A percentile compares a stretch with the other conserved stretches of the same genome.
Conservation (phyloP, 2,797 vertebrate species). For the Distichodus sexfasciatus region DNA sequence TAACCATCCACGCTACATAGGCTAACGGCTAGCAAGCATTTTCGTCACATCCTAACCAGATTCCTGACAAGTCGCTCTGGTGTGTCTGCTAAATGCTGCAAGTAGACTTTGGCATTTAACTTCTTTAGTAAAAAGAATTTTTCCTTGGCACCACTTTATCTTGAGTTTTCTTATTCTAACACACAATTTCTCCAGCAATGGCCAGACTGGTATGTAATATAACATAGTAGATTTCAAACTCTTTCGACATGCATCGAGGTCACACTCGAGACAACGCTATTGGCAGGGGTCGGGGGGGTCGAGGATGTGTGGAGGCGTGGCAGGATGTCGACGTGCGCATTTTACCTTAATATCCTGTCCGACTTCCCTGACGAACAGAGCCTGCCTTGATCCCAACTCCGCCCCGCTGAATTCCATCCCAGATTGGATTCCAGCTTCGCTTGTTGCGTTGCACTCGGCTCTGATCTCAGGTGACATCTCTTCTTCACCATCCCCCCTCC, state of each 20-base stretch:
- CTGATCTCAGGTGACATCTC: conserved; percentile 70
- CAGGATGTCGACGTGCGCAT: conserved; percentile 50
- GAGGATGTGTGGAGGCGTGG: conserved; percentile 24
- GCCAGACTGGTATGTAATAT: background rate
- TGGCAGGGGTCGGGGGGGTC: conserved; percentile 6
- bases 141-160: no score
- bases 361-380: conserved; percentile 64
- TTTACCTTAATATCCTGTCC: conserved; percentile 54
- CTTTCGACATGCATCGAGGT: conserved; percentile 18
- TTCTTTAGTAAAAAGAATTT: no score
- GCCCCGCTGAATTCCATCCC: conserved; percentile 58
- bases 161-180: no score
- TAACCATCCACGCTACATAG: no score
- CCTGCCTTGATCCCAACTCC: conserved; percentile 67
- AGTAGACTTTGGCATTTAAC: no score
- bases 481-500: no score
- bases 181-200: no score
- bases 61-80: no score
- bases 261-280: conserved; percentile 5
- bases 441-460: conserved; percentile 69
- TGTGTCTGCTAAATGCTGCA: no score
- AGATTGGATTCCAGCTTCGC: conserved; percentile 74
- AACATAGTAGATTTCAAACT: conserved; percentile 2
- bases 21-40: no score
- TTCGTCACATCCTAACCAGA: no score